Base-by-base conservation (phyloP, 2,113 vertebrate genomes). In the Leptocoma aspasia region DNA sequence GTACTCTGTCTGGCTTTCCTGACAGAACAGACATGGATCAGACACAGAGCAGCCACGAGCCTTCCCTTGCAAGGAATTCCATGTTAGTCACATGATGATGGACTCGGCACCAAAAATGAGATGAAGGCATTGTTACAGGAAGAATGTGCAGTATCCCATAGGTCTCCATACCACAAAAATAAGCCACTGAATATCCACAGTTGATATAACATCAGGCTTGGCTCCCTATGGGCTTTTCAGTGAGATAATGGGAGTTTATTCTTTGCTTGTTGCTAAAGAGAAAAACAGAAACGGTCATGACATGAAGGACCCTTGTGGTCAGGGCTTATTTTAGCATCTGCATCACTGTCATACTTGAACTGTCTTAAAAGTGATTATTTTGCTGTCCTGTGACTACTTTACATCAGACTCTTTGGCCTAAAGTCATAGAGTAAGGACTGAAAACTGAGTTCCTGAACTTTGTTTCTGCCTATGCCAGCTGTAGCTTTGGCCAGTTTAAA, bases 301-400 rank as follows among this genome's bases (percentile, higher is more conserved):
- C 75, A 44, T 26, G 54, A 73, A 90, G 45, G 60, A 41, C 68
- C n/a, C 41, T 47, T 93, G 52, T 66, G 79, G 56, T 88, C 59
- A 86, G 59, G 52, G 47, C 9, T 86, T 92, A 33, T 91, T 95
- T 86, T 93, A 89, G 92, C 79, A 75, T 96, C 87, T 85, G 70
- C 71, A 82, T 73, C 68, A 15, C 52, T 86, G 92, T 90, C 79
- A 78, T 93, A 78, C 45, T 96, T 86, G 79, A 92, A 83, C 54
- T 73, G 35, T 76, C 79, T 91, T 73, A 80, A 85, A 82, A 96
- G 52, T 72, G 13, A 84, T 93, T 81, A 33, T 85, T 42, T 81
- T 82, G 11, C 28, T 95, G 59, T 93, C 60, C 71, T 86, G 52
- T 81, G 42, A 78, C 39, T 57, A 31, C 64, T 86, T 88, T 81